Evolutionary conservation across 2,888 invertebrate genomes (phyloP), one percentile per base, ranked within the genome.

Genomic region (Drosophila mimica): DNA sequence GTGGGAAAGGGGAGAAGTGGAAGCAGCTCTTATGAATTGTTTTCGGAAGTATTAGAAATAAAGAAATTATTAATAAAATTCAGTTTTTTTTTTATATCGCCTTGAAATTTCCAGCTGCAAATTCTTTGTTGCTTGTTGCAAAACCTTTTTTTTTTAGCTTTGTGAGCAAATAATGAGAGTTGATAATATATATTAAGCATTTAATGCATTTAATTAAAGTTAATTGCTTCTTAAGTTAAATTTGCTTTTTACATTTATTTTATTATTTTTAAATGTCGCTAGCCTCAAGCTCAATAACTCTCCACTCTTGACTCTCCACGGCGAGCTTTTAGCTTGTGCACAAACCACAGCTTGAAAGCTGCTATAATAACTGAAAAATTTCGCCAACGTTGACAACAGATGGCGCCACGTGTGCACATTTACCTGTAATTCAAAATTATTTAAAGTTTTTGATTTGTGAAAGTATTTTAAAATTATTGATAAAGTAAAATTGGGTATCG

Each of bases 311-410:
- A 65, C 17, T 17, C 17, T 3, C 46, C 15, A 8, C 20, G 2
- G 15, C 25, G 46, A 52, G 61, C 49, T 36, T 38, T 31, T 0
- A 71, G 64, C 8, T 7, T 0, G 25, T 0, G 5, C 63, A 25
- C 9, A 15, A 81, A 63, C 67, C 64, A 1, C 0, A n/a, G 20
- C 43, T 46, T 30, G 3, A 43, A 79, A 79, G 80, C 60, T 80
- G 68, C 78, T 34, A 78, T 78, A 78, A 71, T 15, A 59, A 13
- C 1, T 1, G 0, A 0, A 3, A 38, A 53, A 9, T 20, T 33
- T 38, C 4, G 4, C 3, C 5, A 9, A n/a, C n/a, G 4, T 0
- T 36, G 38, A 1, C 68, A 20, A 17, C 31, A 79, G 77, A 62
- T 53, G 78, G 68, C 81, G 78, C 76, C 17, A 46, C 31, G 0